Percentiles rank a stretch among this genome's conserved stretches.
phyloP scores from a whole-genome alignment of 2,888 invertebrate genomes.

The Caradrina kadenii region DNA sequence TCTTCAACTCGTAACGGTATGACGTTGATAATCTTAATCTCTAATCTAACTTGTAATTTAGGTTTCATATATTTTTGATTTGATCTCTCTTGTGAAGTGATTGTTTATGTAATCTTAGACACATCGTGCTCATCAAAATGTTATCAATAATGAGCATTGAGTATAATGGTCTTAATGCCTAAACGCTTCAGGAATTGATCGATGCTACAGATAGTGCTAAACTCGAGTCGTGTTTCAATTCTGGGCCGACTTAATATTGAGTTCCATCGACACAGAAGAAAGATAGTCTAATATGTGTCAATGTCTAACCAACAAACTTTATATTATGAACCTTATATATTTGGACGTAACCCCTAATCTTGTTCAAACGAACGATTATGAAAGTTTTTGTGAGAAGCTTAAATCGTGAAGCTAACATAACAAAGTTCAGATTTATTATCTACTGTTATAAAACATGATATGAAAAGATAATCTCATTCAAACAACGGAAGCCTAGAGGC shows the following conservation, averaged over 20 bases:
- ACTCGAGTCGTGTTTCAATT: neutral
- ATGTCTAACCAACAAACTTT: neutral
- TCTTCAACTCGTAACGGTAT: conserved; percentile 54
- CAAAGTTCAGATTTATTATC: conserved; percentile 20
- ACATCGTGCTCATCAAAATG: conserved; percentile 11
- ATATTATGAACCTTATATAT: neutral
- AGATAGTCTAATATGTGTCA: neutral
- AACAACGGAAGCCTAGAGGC: conserved; percentile 61
- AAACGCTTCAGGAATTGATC: neutral
- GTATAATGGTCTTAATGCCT: neutral
- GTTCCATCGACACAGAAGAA: neutral
- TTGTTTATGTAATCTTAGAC: conserved; percentile 34
- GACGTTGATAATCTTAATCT: conserved; percentile 50
- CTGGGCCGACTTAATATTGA: neutral
- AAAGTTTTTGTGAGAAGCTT: neutral
- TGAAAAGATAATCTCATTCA: conserved; percentile 59
- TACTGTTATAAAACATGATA: conserved; percentile 52
- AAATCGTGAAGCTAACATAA: conserved; percentile 10
- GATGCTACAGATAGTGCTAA: too few species aligned
- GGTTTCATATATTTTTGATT: conserved; percentile 60
- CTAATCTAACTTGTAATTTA: conserved; percentile 48
- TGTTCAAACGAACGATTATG: neutral
- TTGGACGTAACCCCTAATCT: neutral
- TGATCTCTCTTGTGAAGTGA: conserved; percentile 48
- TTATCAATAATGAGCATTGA: conserved; percentile 9